These are phyloP conservation scores for Ivindomyrus marchei DNA, from an alignment of 2,113 vertebrate species.

Conservation along the genomic window DNA sequence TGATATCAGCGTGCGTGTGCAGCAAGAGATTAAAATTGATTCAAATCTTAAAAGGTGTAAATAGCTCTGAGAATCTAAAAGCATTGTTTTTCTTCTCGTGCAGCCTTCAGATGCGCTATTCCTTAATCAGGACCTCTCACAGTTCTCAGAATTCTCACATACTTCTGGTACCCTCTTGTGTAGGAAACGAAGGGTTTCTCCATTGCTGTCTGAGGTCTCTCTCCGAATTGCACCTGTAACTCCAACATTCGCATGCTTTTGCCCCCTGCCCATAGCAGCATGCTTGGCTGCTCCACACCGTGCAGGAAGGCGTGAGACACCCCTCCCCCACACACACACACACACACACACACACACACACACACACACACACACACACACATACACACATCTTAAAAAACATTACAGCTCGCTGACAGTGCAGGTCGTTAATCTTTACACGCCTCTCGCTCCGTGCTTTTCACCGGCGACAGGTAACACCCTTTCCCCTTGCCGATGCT, in stretches of 20 bases:
- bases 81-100: background rate
- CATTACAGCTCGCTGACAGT: background rate
- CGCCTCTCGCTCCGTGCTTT: background rate
- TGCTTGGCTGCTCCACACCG: background rate
- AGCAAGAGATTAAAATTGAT: background rate
- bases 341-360: background rate
- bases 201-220: background rate
- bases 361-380: background rate
- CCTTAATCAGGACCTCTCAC: background rate
- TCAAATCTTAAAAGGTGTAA: background rate
- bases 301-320: background rate
- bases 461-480: background rate
- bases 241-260: background rate
- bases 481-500: background rate
- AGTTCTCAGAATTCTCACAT: background rate
- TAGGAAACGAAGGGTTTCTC: background rate
- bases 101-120: background rate
- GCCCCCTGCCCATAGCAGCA: too few species aligned
- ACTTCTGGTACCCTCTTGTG: background rate
- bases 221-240: too few species aligned
- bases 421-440: conserved; percentile 15
- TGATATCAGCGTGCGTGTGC: background rate
- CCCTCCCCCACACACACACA: background rate
- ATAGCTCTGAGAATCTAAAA: background rate
- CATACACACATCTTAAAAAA: background rate